These are phyloP conservation scores for Phalangium opilio DNA, from an alignment of 2,888 invertebrate genomes.

Conservation along the genomic window DNA sequence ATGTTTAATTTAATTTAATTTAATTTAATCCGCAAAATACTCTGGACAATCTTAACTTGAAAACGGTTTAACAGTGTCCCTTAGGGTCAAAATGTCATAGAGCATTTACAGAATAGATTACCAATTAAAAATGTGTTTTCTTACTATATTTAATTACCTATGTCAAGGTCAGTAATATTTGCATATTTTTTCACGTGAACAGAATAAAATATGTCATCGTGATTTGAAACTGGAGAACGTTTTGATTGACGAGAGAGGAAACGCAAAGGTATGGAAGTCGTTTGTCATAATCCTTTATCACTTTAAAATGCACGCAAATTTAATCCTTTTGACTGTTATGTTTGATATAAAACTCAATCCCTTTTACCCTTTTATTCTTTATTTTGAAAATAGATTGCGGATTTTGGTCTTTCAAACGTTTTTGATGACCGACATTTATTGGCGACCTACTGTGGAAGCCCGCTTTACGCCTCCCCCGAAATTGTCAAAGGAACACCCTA, in stretches of 20 bases:
- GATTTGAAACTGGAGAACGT: slow-evolving; percentile 93
- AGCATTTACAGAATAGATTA: too few species aligned
- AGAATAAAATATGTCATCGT: slow-evolving; percentile 88
- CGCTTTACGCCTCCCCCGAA: slow-evolving; percentile 89
- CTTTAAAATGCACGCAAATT: neutral
- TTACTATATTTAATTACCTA: too few species aligned
- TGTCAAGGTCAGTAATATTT: too few species aligned
- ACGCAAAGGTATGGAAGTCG: slow-evolving; percentile 60
- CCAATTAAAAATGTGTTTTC: too few species aligned
- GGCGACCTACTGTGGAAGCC: slow-evolving; percentile 89
- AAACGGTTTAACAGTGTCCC: too few species aligned
- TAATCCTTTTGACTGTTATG: neutral
- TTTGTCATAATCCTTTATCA: neutral
- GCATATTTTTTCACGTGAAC: slow-evolving; percentile 19
- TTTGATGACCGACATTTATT: slow-evolving; percentile 73
- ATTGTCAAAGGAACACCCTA: slow-evolving; percentile 94
- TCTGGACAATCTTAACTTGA: too few species aligned
- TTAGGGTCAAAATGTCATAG: too few species aligned
- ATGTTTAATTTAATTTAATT: too few species aligned
- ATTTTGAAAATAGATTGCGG: slow-evolving; percentile 58
- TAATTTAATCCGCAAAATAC: too few species aligned
- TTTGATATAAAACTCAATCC: neutral
- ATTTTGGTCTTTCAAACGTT: slow-evolving; percentile 95
- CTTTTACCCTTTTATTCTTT: neutral
- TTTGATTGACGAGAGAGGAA: slow-evolving; percentile 75